These are phyloP conservation scores for Thaumatotibia leucotreta DNA, from an alignment of 1,140 invertebrate genomes.

Conservation along the genomic window DNA sequence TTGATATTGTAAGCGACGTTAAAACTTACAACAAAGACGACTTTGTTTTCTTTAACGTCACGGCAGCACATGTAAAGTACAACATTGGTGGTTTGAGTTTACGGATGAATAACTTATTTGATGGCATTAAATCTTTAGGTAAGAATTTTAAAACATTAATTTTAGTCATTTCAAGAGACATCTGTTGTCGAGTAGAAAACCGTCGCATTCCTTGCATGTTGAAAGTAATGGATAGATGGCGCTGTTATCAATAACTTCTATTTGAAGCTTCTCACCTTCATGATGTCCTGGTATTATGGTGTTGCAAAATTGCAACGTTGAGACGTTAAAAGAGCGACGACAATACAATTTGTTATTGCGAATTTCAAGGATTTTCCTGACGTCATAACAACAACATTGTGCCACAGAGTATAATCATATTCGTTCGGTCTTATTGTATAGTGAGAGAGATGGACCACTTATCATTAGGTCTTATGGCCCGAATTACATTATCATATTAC, in stretches of 20 bases:
- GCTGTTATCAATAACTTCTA: constrained; percentile 2
- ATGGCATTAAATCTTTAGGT: constrained; percentile 81
- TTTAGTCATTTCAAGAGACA: constrained; percentile 19
- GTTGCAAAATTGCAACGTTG: constrained; percentile 73
- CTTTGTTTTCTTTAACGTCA: constrained; percentile 80
- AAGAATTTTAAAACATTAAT: constrained; percentile 36
- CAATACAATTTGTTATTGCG: constrained; percentile 2
- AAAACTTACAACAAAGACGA: constrained; percentile 78
- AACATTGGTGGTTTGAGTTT: constrained; percentile 78
- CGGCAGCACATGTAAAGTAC: constrained; percentile 79
- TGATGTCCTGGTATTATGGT: constrained; percentile 57
- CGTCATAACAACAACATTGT: neutral
- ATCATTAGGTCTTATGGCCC: no score
- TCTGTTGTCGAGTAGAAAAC: constrained; percentile 21
- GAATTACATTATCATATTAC: no score
- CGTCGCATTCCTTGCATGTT: neutral
- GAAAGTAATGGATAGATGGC: constrained; percentile 18
- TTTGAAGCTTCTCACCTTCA: constrained; percentile 21
- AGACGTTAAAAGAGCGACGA: constrained; percentile 28
- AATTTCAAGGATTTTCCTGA: constrained; percentile 4
- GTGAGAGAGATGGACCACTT: neutral
- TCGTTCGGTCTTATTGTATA: neutral
- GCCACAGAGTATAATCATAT: neutral
- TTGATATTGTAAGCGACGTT: constrained; percentile 79
- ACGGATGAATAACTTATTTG: constrained; percentile 81